phyloP scores from a whole-genome alignment of 1,140 invertebrate species.

The Drosophila takahashii region DNA sequence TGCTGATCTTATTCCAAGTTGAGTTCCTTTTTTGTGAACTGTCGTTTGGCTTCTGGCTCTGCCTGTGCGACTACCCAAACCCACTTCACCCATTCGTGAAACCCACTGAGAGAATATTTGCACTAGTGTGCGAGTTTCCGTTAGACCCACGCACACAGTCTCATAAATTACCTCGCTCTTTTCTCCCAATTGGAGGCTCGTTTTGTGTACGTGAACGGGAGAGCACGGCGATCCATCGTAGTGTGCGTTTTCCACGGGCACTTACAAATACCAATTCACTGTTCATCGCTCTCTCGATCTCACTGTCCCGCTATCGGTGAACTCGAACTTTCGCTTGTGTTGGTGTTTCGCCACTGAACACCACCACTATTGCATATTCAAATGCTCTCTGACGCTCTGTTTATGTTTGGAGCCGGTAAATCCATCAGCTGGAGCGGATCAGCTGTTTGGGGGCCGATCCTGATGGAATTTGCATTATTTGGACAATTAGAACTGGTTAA shows the following conservation, averaged over 20 bases:
- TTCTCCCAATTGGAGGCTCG: conserved; percentile 6
- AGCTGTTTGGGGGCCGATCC: neutral
- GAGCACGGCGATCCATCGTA: neutral
- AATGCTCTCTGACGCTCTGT: conserved; percentile 62
- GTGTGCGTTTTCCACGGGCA: conserved; percentile 23
- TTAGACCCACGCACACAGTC: conserved; percentile 28
- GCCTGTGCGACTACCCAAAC: neutral
- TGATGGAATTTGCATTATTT: neutral
- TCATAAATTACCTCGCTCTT: conserved; percentile 17
- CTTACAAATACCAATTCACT: conserved; percentile 32
- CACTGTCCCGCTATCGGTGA: neutral
- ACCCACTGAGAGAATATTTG: neutral
- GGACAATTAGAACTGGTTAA: neutral
- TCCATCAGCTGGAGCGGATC: conserved; percentile 24
- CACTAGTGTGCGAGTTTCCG: neutral
- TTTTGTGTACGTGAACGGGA: conserved; percentile 12
- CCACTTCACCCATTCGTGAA: conserved; percentile 7
- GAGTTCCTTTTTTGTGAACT: conserved; percentile 4
- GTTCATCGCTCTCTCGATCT: conserved; percentile 38
- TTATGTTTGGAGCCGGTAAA: conserved; percentile 23
- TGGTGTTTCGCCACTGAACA: conserved; percentile 5
- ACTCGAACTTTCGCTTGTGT: neutral
- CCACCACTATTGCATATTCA: conserved; percentile 36
- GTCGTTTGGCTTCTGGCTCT: conserved; percentile 12
- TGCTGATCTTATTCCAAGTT: neutral